A percentile compares a stretch with the other conserved stretches of the same genome.
Conservation (phyloP, 64 coral and sea anemone species). For the Acropora tenuis region DNA sequence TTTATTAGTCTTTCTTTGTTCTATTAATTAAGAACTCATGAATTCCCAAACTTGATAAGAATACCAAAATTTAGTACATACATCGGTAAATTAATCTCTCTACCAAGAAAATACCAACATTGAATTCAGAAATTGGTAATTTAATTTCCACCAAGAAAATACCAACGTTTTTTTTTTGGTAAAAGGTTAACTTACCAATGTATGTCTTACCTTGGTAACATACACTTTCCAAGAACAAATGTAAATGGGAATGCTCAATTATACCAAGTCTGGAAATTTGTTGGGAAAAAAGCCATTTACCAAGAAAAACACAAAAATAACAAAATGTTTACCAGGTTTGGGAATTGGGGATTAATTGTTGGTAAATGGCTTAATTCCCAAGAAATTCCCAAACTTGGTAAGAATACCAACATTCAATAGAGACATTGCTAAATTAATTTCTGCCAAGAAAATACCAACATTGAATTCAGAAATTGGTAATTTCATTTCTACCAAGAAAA, state of each 20-base stretch:
- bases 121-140: neutral
- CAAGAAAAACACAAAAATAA: too few species aligned
- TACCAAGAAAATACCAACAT: conserved; percentile 10
- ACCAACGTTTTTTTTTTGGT: neutral
- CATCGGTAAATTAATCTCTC: neutral
- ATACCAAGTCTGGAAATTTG: neutral
- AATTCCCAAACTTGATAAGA: neutral
- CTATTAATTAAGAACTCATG: neutral
- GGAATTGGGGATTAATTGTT: neutral
- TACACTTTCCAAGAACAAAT: neutral
- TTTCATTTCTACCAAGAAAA: conserved; percentile 1
- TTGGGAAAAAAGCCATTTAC: conserved; percentile 4
- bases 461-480: neutral
- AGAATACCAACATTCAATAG: neutral
- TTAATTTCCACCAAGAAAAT: conserved; percentile 9
- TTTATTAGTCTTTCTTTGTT: conserved; percentile 10
- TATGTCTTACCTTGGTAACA: neutral
- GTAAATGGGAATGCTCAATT: neutral
- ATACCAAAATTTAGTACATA: neutral
- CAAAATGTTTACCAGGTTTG: neutral
- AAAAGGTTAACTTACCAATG: neutral
- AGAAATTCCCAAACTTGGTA: neutral
- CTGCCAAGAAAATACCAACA: neutral
- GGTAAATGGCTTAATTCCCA: too few species aligned
- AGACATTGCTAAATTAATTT: neutral